Evolutionary conservation across 2,113 vertebrate genomes (phyloP).

Genomic region (Hassar affinis): DNA sequence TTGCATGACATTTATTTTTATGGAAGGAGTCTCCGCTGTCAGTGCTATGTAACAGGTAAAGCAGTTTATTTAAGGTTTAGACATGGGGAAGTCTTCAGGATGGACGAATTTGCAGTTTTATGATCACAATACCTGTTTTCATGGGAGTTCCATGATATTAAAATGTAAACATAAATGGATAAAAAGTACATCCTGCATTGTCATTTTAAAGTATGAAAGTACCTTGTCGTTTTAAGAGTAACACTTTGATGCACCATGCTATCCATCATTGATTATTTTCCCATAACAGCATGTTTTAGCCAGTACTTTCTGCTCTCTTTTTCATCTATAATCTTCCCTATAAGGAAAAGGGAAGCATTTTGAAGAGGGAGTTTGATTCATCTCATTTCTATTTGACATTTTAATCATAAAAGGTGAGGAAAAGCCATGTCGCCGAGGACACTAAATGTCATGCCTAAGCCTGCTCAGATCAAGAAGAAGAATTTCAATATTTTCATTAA

Average conservation of each 20-base stretch:
- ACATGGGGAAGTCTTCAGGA: not conserved
- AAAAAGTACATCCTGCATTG: not conserved
- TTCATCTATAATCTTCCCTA: constrained; percentile 2
- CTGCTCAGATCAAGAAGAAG: constrained; percentile 22
- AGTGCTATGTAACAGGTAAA: not conserved
- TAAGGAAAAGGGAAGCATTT: constrained; percentile 26
- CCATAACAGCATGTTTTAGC: not conserved
- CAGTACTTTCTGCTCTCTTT: not conserved
- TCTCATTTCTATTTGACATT: constrained; percentile 52
- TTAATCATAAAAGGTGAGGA: constrained; percentile 37
- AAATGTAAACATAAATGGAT: not conserved
- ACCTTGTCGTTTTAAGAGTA: too few relatives aligned
- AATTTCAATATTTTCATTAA: constrained; percentile 49
- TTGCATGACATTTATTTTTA: not conserved
- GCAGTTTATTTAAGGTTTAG: not conserved
- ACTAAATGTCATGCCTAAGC: constrained; percentile 50
- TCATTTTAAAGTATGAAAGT: too few relatives aligned
- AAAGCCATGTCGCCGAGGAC: constrained; percentile 37
- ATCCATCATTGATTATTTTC: not conserved
- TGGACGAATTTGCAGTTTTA: not conserved
- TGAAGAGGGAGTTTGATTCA: constrained; percentile 26
- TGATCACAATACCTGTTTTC: not conserved
- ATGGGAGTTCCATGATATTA: not conserved
- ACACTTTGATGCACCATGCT: not conserved
- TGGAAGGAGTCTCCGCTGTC: not conserved